Conservation (phyloP, 92 coral and sea anemone species). For the Palythoa caribaeorum region DNA sequence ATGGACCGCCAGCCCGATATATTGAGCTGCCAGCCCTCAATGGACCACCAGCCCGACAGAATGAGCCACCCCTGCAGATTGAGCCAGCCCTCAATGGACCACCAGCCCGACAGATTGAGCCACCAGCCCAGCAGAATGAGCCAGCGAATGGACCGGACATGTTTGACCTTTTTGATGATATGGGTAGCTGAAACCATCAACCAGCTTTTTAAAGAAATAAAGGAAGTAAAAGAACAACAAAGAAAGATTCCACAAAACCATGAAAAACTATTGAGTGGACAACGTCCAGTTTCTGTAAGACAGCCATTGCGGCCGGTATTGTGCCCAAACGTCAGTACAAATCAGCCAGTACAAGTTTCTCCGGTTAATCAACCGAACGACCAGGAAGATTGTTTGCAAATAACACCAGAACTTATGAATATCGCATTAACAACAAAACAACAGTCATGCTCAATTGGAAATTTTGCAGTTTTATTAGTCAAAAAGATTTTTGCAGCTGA, state of each 20-base stretch:
- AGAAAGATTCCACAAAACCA: not conserved
- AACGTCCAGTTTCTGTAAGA: not conserved
- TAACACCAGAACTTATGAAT: not conserved
- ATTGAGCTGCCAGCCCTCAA: not conserved
- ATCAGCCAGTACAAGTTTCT: not conserved
- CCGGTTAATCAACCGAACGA: not conserved
- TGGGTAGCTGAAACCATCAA: not conserved
- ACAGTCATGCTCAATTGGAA: constrained; percentile 37
- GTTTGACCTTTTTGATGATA: constrained; percentile 8
- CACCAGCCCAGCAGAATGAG: not conserved
- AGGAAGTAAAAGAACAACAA: not conserved
- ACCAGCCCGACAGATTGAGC: not conserved
- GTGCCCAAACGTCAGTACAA: not conserved
- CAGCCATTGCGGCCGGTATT: not conserved
- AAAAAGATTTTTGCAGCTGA: not conserved
- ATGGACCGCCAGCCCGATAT: not conserved
- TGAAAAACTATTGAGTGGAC: not conserved
- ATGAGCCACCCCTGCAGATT: not conserved
- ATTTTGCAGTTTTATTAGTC: constrained; percentile 33
- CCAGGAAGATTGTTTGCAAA: not conserved
- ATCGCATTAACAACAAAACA: constrained; percentile 11
- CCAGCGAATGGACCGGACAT: not conserved
- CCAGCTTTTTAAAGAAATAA: constrained; percentile 9
- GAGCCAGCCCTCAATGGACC: not conserved
- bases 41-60: not conserved